A percentile compares a stretch with the other conserved stretches of the same genome.
Conservation (phyloP, 2,113 vertebrate species). For the Chlamydotis undulata region DNA sequence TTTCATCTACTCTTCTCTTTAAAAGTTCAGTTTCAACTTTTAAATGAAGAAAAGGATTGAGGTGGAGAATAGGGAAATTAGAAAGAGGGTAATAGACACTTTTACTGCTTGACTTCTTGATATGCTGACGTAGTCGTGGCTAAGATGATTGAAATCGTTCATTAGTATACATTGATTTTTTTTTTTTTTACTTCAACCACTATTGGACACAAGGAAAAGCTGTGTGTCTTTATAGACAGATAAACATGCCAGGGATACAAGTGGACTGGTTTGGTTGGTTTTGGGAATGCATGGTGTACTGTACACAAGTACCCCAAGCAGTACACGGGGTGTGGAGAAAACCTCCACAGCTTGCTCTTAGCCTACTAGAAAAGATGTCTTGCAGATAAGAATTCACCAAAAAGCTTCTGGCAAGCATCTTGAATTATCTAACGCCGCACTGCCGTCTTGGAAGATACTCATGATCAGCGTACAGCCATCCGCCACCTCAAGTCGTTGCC, state of each 20-base stretch:
- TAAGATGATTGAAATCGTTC: neutral
- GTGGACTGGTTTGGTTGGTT: neutral
- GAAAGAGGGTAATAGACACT: neutral
- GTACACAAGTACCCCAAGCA: neutral
- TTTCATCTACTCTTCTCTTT: conserved; percentile 17
- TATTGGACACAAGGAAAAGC: neutral
- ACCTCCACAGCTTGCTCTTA: neutral
- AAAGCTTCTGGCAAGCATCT: neutral
- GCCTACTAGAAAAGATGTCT: neutral
- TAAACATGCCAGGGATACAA: neutral
- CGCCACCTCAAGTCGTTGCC: neutral
- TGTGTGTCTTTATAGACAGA: neutral
- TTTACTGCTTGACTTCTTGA: neutral
- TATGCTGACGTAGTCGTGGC: neutral
- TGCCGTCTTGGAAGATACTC: neutral
- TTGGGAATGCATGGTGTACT: neutral
- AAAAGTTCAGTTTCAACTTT: neutral
- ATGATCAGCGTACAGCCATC: neutral
- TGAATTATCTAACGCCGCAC: neutral
- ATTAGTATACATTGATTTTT: neutral
- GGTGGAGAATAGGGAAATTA: neutral
- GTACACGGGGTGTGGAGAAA: neutral
- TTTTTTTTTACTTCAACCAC: neutral
- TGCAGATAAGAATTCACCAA: neutral
- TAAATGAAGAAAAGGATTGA: neutral